These are phyloP conservation scores for Mixornis gularis DNA, from an alignment of 2,113 vertebrate genomes.

Conservation along the genomic window DNA sequence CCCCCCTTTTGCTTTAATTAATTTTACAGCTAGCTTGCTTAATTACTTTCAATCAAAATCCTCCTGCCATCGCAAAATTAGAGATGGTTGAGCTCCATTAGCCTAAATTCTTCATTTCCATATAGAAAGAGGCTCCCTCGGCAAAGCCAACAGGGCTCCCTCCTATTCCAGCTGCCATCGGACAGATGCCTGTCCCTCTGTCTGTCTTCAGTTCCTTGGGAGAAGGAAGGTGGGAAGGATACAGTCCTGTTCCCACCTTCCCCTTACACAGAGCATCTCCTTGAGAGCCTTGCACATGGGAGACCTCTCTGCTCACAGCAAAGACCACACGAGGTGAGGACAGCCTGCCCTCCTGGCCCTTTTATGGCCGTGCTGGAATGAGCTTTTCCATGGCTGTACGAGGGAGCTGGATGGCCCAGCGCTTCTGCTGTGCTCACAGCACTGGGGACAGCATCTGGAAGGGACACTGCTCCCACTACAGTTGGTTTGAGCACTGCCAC, in stretches of 20 bases:
- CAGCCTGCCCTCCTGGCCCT: not conserved
- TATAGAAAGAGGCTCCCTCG: slow-evolving; percentile 96
- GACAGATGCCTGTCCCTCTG: slow-evolving; percentile 59
- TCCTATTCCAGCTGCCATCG: slow-evolving; percentile 72
- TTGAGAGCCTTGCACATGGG: not conserved
- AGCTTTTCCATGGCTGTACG: fast-evolving
- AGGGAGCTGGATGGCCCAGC: not conserved
- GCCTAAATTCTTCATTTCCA: slow-evolving; percentile 99
- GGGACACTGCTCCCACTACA: not conserved
- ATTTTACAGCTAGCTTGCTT: slow-evolving; percentile 99
- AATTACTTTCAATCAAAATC: slow-evolving; percentile 99
- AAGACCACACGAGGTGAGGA: not conserved
- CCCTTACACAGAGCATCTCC: not conserved
- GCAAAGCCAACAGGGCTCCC: slow-evolving; percentile 81
- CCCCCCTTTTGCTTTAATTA: slow-evolving; percentile 99
- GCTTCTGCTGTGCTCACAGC: not conserved
- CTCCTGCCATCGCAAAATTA: slow-evolving; percentile 99
- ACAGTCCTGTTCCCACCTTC: not conserved
- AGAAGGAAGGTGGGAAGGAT: not conserved
- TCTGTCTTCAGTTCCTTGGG: not conserved
- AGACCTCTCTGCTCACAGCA: not conserved
- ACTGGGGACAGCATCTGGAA: not conserved
- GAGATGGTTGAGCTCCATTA: slow-evolving; percentile 99
- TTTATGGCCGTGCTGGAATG: fast-evolving
- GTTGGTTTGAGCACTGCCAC: not conserved